These are phyloP conservation scores for Belgica antarctica DNA, from an alignment of 2,888 invertebrate genomes.

Conservation along the genomic window DNA sequence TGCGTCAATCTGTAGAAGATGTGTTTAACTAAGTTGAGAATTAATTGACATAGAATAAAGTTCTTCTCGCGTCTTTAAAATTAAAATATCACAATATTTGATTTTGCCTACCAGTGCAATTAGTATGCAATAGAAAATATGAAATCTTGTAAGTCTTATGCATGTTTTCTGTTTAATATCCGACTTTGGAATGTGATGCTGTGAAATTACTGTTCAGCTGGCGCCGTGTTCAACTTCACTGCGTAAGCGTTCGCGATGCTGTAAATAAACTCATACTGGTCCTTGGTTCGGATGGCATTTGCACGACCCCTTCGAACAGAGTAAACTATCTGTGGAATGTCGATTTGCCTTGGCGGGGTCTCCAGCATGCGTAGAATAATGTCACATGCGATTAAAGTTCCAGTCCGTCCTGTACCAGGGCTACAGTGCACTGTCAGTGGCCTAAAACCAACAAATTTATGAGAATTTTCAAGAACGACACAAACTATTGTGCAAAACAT, in stretches of 20 bases:
- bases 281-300: constrained; percentile 84
- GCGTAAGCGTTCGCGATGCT: constrained; percentile 58
- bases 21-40: not conserved
- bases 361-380: constrained; percentile 83
- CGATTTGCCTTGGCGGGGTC: constrained; percentile 69
- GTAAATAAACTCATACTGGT: constrained; percentile 90
- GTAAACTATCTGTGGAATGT: constrained; percentile 83
- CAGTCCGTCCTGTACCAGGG: constrained; percentile 86
- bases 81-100: constrained; percentile 1
- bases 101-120: not conserved
- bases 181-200: not conserved
- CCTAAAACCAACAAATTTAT: constrained; percentile 51
- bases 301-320: constrained; percentile 82
- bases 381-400: constrained; percentile 82
- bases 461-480: not conserved
- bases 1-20: no score
- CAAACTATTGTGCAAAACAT: constrained; percentile 45
- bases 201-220: not conserved
- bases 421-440: constrained; percentile 83
- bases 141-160: no score
- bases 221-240: not conserved
- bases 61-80: not conserved
- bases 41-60: constrained; percentile 1
- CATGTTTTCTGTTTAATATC: not conserved
- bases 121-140: not conserved